Base-by-base conservation (phyloP, 2,797 vertebrate genomes). In the Anisognathus igniventris region DNA sequence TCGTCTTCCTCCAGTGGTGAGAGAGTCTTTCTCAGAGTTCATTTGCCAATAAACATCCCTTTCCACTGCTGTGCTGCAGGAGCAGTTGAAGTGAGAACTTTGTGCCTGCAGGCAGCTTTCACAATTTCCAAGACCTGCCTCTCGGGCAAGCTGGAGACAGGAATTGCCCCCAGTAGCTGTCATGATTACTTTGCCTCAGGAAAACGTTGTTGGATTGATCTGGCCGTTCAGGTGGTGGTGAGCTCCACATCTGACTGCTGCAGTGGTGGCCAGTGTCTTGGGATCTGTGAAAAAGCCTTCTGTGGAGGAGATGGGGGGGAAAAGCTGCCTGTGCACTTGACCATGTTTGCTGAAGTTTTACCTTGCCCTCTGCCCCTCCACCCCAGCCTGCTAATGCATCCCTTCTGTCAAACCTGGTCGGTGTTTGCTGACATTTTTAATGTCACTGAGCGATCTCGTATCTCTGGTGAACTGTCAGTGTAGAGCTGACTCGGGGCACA, bases 371-470 rank as follows among this genome's bases (percentile, higher is more conserved):
- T 71, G 65, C 39, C 85, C 39, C 77, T n/a, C n/a, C n/a, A n/a
- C 40, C 39, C 88, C 51, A 37, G 61, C 90, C 89, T 92, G 72
- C 74, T 95, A 88, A 92, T 79, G 67, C 85, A 84, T 84, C 94
- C 92, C 90, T 93, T 91, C 86, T 14, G 21, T 93, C 93, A 93
- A 95, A 93, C 76, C 71, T 71, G 92, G 95, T 94, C 48, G 12
- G 81, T 95, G 96, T 94, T 97, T 97, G 92, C 95, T 97, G 97
- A 97, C 95, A 97, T 97, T 98, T 98, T 96, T 97, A 97, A 97
- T 97, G 95, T 96, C 97, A 92, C 91, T 96, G 97, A 97, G 94
- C 95, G 94, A 97, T 97, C 96, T 95, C 95, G 85, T 91, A 90
- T 95, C 93, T 94, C 93, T 93, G 73, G 84, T 97, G 97, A 97